These are phyloP conservation scores for Polylopha cassiicola DNA, from an alignment of 2,888 invertebrate species.

Conservation along the genomic window DNA sequence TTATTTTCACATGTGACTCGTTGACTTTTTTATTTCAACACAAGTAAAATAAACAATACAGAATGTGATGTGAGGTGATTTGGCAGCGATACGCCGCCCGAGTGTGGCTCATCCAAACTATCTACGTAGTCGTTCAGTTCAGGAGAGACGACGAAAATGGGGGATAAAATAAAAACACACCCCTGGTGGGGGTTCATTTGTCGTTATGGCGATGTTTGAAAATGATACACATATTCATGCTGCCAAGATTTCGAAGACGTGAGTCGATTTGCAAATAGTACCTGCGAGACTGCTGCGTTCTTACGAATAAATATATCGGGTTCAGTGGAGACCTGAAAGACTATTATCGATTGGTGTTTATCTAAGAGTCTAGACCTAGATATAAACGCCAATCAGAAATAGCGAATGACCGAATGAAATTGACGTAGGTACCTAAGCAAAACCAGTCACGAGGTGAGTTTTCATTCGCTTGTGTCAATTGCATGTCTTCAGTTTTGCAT, in stretches of 20 bases:
- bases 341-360: too few relatives aligned
- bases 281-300: too few relatives aligned
- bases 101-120: slow-evolving; percentile 18
- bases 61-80: slow-evolving; percentile 15
- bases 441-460: too few relatives aligned
- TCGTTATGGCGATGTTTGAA: slow-evolving; percentile 1
- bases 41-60: slow-evolving; percentile 14
- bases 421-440: too few relatives aligned
- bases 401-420: too few relatives aligned
- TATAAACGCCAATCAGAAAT: too few relatives aligned
- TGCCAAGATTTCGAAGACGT: slow-evolving; percentile 4
- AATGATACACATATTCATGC: slow-evolving; percentile 8
- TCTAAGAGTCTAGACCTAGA: too few relatives aligned
- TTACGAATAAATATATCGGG: too few relatives aligned
- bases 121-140: slow-evolving; percentile 12
- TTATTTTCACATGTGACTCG: slow-evolving; percentile 1
- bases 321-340: too few relatives aligned
- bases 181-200: slow-evolving; percentile 5
- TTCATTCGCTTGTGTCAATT: too few relatives aligned
- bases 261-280: background rate
- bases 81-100: slow-evolving; percentile 15
- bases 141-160: slow-evolving; percentile 3
- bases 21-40: slow-evolving; percentile 8
- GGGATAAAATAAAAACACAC: slow-evolving; percentile 2
- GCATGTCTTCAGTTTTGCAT: too few relatives aligned